Evolutionary conservation across 2,888 invertebrate species (phyloP), one percentile per base, ranked within the genome.

Genomic region (Callinectes sapidus): DNA sequence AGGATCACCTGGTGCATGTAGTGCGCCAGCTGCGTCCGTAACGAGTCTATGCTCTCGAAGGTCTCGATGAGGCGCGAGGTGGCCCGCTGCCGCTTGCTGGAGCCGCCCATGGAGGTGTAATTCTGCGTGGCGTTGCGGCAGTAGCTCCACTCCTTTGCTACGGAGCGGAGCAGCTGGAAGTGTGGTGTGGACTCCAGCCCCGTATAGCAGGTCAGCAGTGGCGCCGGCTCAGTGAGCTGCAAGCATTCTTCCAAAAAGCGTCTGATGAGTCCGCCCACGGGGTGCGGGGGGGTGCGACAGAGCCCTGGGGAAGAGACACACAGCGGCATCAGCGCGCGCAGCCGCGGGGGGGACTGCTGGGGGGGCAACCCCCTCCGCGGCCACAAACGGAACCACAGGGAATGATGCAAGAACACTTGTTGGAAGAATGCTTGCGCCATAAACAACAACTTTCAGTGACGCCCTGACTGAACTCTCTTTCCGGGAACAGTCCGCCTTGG

Each of bases 171-270:
- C 39, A 94, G 94, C 86, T 94, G 94, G 94, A 94, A 94, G 91
- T 94, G 94, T 55, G 94, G 94, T 28, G 94, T 94, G 86, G 93
- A 90, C 93, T 94, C 94, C 89, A 94, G 93, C 90, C 94, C 94
- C 81, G 94, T 94, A 92, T 94, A 94, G 91, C 93, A 92, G 87
- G 90, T 90, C 81, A 94, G 94, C 93, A 94, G 92, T 32, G 94
- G 94, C 61, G 88, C 94, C 87, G 94, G 94, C 77, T 94, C 94
- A 89, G 94, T 92, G 86, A 94, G 94, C 94, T 94, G 94, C 94
- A 94, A 94, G 94, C 94, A 94, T 94, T 94, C 94, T 94, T 94
- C 94, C 94, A 94, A 93, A 94, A 94, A 94, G 93, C 94, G 94
- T 93, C 94, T 94, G 94, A 94, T 94, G 91, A 94, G 94, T 89